Percentiles rank a stretch among this genome's conserved stretches.
Conservation (phyloP, 2,888 invertebrate species). For the Amblyteles armatorius region DNA sequence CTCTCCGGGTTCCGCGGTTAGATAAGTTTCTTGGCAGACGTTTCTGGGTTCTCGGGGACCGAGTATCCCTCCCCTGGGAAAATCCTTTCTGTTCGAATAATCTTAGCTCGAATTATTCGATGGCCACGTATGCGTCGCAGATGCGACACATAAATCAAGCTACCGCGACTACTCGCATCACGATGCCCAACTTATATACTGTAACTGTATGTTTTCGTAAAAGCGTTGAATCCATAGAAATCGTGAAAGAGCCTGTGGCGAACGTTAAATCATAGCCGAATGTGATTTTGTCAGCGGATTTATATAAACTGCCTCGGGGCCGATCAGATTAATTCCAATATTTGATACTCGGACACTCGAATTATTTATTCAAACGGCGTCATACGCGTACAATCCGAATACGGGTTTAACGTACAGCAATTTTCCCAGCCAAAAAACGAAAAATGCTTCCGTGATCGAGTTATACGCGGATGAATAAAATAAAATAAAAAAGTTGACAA, state of each 20-base stretch:
- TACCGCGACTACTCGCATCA: conserved; percentile 14
- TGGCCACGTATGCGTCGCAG: conserved; percentile 50
- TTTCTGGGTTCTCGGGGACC: conserved; percentile 31
- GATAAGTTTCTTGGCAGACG: conserved; percentile 59
- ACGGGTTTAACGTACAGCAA: not conserved
- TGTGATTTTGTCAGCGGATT: conserved; percentile 13
- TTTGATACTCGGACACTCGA: conserved; percentile 9
- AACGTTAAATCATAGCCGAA: not conserved
- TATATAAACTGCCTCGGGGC: not conserved
- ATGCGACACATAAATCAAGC: conserved; percentile 56
- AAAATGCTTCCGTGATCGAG: not conserved
- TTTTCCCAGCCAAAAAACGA: not conserved
- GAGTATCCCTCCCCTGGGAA: conserved; percentile 43
- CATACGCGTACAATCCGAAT: not conserved
- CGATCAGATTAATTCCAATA: conserved; percentile 40
- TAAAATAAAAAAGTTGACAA: no score
- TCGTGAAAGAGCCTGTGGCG: not conserved
- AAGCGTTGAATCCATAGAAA: conserved; percentile 38
- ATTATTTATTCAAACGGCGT: conserved; percentile 16
- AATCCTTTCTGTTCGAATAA: conserved; percentile 48
- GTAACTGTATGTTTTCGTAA: conserved; percentile 28
- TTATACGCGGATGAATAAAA: not conserved
- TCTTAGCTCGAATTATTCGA: conserved; percentile 58
- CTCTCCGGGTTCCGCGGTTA: conserved; percentile 16
- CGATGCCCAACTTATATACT: not conserved